Base-by-base conservation (phyloP, 2,888 invertebrate genomes). In the Platycnemis pennipes region DNA sequence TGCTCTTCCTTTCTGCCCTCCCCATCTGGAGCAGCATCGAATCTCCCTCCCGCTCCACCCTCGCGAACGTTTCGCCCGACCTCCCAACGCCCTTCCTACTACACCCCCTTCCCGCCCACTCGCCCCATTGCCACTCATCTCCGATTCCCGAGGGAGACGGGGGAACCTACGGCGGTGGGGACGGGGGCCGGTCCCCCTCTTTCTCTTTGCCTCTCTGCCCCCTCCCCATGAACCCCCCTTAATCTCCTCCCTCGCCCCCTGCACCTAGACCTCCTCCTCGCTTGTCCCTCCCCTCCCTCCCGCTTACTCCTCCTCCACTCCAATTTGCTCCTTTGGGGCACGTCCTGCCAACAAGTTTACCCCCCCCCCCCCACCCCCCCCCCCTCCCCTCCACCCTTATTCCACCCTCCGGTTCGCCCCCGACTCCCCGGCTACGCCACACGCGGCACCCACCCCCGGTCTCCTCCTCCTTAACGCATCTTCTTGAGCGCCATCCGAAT, bases 281-380 rank as follows among this genome's bases (percentile, higher is more conserved):
- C 88, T 11, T 44, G 26, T 13, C n/a, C 88, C 16, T 44, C 46
- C 22, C 8, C 88, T 53, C 22, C 49, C 88, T 42, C 88, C 88
- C n/a, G 7, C 7, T 7, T 63, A 26, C 46, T 16, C 16, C 49
- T n/a, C 22, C 37, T 31, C 88, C 37, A 37, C 88, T 86, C 88
- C 88, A 89, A 89, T 56, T 56, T 56, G 89, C 56, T 89, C 89
- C 89, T 89, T 89, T 89, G 89, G 89, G 89, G 89, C 89, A 89
- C 89, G 89, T 89, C 89, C 89, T 89, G 89, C 89, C 89, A 89
- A 89, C 89, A 89, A 89, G 89, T 89, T 89, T 89, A 89, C 89
- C 53, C 42, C 89, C 89, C 26, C 56, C 31, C 46, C 53, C 88
- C 8, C 46, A 31, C n/a, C 89, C 22, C 86, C 19, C 89, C 22